These are phyloP conservation scores for Ceratotherium simum DNA, from an alignment of 2,113 vertebrate genomes.

Conservation along the genomic window DNA sequence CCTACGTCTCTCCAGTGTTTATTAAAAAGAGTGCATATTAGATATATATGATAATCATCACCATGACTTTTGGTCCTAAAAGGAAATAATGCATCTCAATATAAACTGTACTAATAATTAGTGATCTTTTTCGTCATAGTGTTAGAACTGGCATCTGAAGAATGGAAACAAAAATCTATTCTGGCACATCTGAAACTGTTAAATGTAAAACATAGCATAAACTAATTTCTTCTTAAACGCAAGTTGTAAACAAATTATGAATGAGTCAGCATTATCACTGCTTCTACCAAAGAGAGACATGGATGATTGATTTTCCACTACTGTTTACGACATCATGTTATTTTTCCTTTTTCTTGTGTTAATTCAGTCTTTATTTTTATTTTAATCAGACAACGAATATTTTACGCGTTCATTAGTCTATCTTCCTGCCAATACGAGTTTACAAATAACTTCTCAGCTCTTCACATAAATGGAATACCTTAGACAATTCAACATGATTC, in stretches of 20 bases:
- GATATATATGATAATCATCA: neutral
- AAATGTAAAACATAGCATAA: neutral
- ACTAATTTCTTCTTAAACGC: neutral
- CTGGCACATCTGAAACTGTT: neutral
- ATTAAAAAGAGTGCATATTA: neutral
- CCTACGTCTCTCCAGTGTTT: neutral
- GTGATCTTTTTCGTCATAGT: neutral
- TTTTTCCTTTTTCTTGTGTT: neutral
- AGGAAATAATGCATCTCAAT: neutral
- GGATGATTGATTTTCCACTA: neutral
- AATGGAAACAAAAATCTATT: neutral
- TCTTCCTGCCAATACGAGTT: constrained; percentile 47
- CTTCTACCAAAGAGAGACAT: neutral
- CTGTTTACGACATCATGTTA: neutral
- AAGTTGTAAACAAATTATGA: constrained; percentile 19
- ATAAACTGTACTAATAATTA: neutral
- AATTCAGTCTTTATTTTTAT: neutral
- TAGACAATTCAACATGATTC: constrained; percentile 34
- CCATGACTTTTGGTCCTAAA: neutral
- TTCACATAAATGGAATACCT: constrained; percentile 56
- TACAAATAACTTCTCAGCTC: constrained; percentile 49
- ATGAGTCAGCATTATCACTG: neutral
- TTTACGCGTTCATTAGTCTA: neutral
- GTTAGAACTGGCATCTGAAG: neutral
- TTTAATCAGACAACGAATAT: constrained; percentile 38